Evolutionary conservation across 2,888 invertebrate genomes (phyloP).

Genomic region (Epinotia ramella): DNA sequence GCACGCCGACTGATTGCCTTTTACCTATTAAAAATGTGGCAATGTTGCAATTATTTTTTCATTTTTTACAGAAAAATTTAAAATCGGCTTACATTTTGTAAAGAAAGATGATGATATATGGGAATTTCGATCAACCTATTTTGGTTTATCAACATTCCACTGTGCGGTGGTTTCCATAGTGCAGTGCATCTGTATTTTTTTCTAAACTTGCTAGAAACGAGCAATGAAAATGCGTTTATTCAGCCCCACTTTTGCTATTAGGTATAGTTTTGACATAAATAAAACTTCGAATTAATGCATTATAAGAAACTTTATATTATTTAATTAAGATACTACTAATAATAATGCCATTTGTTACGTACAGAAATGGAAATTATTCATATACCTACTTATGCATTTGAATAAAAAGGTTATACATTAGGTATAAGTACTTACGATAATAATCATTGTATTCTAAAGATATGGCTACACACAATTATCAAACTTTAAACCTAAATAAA

Average conservation of each 20-base stretch:
- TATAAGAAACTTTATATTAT: conserved; percentile 1
- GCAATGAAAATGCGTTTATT: neutral
- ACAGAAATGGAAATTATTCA: too few relatives aligned
- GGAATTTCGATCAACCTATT: too few relatives aligned
- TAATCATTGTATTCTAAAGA: neutral
- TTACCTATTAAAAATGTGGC: too few relatives aligned
- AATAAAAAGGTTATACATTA: neutral
- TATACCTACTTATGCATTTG: too few relatives aligned
- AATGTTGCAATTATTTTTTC: too few relatives aligned
- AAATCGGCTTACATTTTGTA: too few relatives aligned
- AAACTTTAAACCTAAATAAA: too few relatives aligned
- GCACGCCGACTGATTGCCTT: too few relatives aligned
- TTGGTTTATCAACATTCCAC: too few relatives aligned
- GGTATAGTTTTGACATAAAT: neutral
- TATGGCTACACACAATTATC: neutral
- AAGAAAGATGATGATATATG: too few relatives aligned
- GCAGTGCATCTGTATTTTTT: neutral
- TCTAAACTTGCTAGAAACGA: neutral
- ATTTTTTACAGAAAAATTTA: too few relatives aligned
- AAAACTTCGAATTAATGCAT: neutral
- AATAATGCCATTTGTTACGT: neutral
- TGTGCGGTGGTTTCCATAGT: too few relatives aligned
- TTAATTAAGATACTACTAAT: neutral
- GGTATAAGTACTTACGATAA: neutral
- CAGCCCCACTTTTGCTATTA: neutral